These are phyloP conservation scores for Amphilophus citrinellus DNA, from an alignment of 2,113 vertebrate species.

Conservation along the genomic window DNA sequence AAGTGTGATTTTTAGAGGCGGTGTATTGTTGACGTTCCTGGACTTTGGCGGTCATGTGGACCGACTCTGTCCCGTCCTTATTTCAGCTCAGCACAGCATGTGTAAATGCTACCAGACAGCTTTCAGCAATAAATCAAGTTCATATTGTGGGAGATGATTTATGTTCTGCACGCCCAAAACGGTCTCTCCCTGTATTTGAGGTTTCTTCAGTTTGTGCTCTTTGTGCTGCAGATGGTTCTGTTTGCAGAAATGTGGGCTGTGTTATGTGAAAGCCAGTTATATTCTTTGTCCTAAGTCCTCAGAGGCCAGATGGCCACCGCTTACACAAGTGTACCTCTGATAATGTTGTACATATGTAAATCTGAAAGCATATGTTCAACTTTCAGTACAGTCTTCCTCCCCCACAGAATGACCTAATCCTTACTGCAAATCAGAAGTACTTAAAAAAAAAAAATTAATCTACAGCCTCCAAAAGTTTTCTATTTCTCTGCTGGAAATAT, in stretches of 20 bases:
- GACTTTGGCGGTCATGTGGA: constrained; percentile 14
- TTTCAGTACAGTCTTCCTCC: constrained; percentile 41
- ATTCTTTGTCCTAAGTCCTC: constrained; percentile 54
- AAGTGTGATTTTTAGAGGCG: not conserved
- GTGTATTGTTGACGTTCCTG: not conserved
- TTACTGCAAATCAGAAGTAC: constrained; percentile 29
- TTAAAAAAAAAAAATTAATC: constrained; percentile 21
- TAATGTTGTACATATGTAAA: constrained; percentile 65
- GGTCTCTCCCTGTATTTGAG: constrained; percentile 28
- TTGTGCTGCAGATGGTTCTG: not conserved
- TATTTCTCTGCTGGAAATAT: not conserved
- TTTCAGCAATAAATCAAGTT: constrained; percentile 55
- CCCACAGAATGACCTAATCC: constrained; percentile 58
- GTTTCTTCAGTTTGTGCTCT: constrained; percentile 9
- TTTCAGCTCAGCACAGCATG: constrained; percentile 48
- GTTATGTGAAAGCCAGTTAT: constrained; percentile 28
- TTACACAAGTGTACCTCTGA: constrained; percentile 45
- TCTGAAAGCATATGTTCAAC: constrained; percentile 69
- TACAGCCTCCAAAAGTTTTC: not conserved
- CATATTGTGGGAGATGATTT: constrained; percentile 33
- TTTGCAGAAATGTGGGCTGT: constrained; percentile 2
- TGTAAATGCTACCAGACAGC: constrained; percentile 29
- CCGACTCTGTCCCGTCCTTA: constrained; percentile 10
- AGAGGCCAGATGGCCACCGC: constrained; percentile 62
- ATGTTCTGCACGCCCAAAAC: not conserved